Percentiles rank a stretch among this genome's conserved stretches.
phyloP scores from a whole-genome alignment of 2,797 vertebrate species.

The Argentina silus region DNA sequence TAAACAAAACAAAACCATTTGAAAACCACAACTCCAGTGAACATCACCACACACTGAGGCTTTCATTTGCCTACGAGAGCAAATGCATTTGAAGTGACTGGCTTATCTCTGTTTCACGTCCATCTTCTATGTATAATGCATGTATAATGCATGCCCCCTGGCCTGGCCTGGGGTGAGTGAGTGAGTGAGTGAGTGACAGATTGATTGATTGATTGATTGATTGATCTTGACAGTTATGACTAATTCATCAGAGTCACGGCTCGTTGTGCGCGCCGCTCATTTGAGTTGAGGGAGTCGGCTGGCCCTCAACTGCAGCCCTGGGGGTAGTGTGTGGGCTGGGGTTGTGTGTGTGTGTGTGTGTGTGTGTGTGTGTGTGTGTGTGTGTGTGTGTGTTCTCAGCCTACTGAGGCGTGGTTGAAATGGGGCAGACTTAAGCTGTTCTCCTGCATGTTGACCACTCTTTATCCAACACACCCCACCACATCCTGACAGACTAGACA shows the following conservation, averaged over 20 bases:
- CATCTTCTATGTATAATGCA: slow-evolving; percentile 47
- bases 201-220: slow-evolving; percentile 78
- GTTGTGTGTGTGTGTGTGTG: slow-evolving; percentile 18
- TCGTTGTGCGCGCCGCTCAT: slow-evolving; percentile 64
- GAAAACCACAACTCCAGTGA: slow-evolving; percentile 32
- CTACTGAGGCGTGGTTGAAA: slow-evolving; percentile 43
- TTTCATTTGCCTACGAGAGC: slow-evolving; percentile 44
- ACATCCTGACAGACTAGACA: slow-evolving; percentile 74
- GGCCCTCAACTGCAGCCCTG: not conserved
- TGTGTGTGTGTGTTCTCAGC: slow-evolving; percentile 11
- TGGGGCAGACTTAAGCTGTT: slow-evolving; percentile 48
- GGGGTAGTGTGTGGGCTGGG: not conserved
- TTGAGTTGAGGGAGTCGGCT: slow-evolving; percentile 16
- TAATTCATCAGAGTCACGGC: slow-evolving; percentile 72
- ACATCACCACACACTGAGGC: slow-evolving; percentile 33
- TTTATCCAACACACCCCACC: slow-evolving; percentile 43
- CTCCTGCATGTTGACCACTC: slow-evolving; percentile 53
- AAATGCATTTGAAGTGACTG: slow-evolving; percentile 64
- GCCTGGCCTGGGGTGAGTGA: too few species aligned
- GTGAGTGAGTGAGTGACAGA: slow-evolving; percentile 61
- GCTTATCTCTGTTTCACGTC: slow-evolving; percentile 53
- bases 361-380: slow-evolving; percentile 20
- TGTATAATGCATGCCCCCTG: slow-evolving; percentile 69
- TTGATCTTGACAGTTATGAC: slow-evolving; percentile 76
- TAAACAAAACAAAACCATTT: slow-evolving; percentile 7